Percentiles rank a stretch among this genome's conserved stretches.
Evolutionary conservation across 2,797 vertebrate species (phyloP).

Genomic region (Pipistrellus nathusii): DNA sequence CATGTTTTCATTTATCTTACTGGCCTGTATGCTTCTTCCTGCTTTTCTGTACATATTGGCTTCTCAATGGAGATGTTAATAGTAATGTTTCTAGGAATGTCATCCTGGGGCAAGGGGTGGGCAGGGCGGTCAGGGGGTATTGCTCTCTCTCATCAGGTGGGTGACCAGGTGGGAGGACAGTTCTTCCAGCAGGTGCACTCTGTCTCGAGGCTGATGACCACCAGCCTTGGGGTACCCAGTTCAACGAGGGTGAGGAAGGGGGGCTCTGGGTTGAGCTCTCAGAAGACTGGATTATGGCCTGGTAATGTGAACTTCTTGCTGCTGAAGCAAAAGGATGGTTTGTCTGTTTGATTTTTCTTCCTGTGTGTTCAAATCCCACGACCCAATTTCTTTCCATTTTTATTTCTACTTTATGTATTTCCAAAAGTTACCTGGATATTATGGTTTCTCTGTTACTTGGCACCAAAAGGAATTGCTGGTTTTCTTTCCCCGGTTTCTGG

Average conservation of each 20-base stretch:
- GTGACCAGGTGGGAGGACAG: neutral
- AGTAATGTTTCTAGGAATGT: neutral
- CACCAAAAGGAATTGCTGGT: neutral
- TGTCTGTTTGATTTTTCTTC: neutral
- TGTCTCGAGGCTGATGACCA: neutral
- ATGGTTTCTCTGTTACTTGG: neutral
- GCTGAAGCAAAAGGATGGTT: neutral
- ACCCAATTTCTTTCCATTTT: neutral
- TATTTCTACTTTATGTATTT: neutral
- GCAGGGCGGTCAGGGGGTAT: neutral
- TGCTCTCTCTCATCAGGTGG: conserved; percentile 11
- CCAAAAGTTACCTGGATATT: neutral
- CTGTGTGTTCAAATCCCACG: neutral
- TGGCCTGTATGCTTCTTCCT: neutral
- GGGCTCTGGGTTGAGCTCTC: conserved; percentile 37
- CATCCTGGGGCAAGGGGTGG: neutral
- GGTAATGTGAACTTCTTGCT: conserved; percentile 60
- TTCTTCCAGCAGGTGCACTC: conserved; percentile 61
- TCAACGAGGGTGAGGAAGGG: conserved; percentile 63
- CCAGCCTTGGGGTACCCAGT: conserved; percentile 32
- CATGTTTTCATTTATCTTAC: conserved; percentile 14
- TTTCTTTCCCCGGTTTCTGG: neutral
- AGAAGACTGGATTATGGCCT: conserved; percentile 47
- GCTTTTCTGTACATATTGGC: neutral
- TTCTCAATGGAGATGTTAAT: conserved; percentile 13